Percentiles rank a stretch among this genome's conserved stretches.
phyloP scores from a whole-genome alignment of 2,113 vertebrate genomes.

The Percina caprodes region DNA sequence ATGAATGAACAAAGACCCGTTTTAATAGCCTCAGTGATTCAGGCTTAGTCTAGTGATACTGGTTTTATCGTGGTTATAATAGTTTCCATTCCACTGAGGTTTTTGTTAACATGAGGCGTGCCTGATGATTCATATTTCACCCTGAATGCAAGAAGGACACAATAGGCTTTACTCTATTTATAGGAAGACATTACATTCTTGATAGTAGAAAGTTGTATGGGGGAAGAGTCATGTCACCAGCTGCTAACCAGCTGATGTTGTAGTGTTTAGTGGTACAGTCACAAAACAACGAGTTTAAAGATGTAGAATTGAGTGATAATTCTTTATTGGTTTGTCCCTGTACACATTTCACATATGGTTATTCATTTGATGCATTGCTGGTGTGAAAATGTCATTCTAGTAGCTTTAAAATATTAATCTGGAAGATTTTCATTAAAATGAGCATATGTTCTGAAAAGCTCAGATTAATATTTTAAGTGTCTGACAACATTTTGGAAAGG shows the following conservation, averaged over 20 bases:
- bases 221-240: background rate
- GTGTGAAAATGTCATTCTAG: too few relatives aligned
- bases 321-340: too few relatives aligned
- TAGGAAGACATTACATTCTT: background rate
- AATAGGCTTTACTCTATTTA: background rate
- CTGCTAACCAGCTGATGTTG: background rate
- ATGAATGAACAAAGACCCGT: background rate
- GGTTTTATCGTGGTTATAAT: background rate
- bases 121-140: background rate
- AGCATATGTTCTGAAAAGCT: too few relatives aligned
- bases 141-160: background rate
- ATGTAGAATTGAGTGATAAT: too few relatives aligned
- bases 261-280: background rate
- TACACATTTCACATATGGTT: too few relatives aligned
- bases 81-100: background rate
- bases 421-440: too few relatives aligned
- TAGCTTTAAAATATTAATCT: too few relatives aligned
- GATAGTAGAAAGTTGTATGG: background rate
- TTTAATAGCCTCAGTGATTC: background rate
- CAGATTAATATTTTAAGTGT: too few relatives aligned
- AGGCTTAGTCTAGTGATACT: background rate
- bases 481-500: too few relatives aligned
- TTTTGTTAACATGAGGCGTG: slow-evolving; percentile 1
- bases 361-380: too few relatives aligned
- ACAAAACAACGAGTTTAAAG: too few relatives aligned